phyloP scores from a whole-genome alignment of 2,888 invertebrate species.

The Dolomedes plantarius region DNA sequence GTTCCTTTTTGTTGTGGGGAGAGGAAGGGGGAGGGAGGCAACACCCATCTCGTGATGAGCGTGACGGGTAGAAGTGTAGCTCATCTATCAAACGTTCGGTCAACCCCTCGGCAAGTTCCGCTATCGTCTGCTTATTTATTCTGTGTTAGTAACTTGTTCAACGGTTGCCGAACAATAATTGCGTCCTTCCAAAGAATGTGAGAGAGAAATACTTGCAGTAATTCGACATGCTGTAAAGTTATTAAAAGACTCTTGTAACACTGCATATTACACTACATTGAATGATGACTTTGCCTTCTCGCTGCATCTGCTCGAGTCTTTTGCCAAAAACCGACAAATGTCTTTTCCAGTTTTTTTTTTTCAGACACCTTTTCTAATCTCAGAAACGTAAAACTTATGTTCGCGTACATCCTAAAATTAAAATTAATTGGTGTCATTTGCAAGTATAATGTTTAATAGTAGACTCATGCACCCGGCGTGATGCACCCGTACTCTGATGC shows the following conservation, averaged over 20 bases:
- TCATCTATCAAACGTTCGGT: conserved; percentile 25
- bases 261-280: too few relatives aligned
- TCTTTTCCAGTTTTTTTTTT: too few relatives aligned
- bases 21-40: not conserved
- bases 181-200: not conserved
- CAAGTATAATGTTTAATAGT: too few relatives aligned
- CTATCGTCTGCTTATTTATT: conserved; percentile 9
- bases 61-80: conserved; percentile 25
- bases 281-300: too few relatives aligned
- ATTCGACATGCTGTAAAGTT: not conserved
- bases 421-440: too few relatives aligned
- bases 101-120: not conserved
- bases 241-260: not conserved
- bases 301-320: too few relatives aligned
- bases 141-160: not conserved
- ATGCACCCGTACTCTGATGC: too few relatives aligned
- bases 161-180: not conserved
- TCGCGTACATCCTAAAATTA: too few relatives aligned
- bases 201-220: not conserved
- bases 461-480: too few relatives aligned
- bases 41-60: conserved; percentile 43
- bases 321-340: too few relatives aligned
- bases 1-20: not conserved
- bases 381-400: too few relatives aligned
- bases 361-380: too few relatives aligned